Base-by-base conservation (phyloP, 2,888 invertebrate genomes). In the Autographa gamma region DNA sequence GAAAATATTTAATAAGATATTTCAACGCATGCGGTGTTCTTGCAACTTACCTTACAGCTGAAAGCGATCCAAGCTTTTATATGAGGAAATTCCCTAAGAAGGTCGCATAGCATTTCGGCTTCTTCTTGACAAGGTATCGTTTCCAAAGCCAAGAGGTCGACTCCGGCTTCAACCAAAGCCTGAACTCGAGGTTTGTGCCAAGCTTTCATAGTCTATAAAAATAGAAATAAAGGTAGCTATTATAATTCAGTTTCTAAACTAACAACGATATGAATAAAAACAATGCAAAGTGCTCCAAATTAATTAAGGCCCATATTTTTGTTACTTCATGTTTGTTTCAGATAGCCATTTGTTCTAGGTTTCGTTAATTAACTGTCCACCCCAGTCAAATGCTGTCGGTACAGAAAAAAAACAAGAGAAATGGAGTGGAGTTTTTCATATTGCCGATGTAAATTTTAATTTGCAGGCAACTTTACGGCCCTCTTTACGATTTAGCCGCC, bases 101-200 rank as follows among this genome's bases (percentile, higher is more conserved):
- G 94, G 74, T 98, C 97, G 31, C 98, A 96, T 34, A 99, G 91
- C 89, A 98, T 98, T 89, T 97, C 97, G 0, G 98, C 99, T 93
- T 99, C 99, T 85, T 96, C 96, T 86, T 97, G 96, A 80, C 98
- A 98, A 9, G 99, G 99, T 85, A 99, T 98, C 0, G 99, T 99
- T 93, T 99, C 99, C 81, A 99, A 93, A 1, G 98, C 99, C 76
- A 99, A 92, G 8, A 98, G 91, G 92, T 99, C 98, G 2, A 98
- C 98, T 0, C 98, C 98, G 2, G 97, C 97, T 77, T 97, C 97
- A 25, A 98, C 91, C 38, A 99, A 94, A 0, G 98, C 97, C 84
- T 97, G 96, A 41, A 99, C 97, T 60, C 99, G 96, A 0, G 98
- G 97, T 69, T 97, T 96, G 93, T 99, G 99, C 98, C 98, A 99